Conservation (phyloP, 2,888 invertebrate species). For the Mactromeris polynyma region DNA sequence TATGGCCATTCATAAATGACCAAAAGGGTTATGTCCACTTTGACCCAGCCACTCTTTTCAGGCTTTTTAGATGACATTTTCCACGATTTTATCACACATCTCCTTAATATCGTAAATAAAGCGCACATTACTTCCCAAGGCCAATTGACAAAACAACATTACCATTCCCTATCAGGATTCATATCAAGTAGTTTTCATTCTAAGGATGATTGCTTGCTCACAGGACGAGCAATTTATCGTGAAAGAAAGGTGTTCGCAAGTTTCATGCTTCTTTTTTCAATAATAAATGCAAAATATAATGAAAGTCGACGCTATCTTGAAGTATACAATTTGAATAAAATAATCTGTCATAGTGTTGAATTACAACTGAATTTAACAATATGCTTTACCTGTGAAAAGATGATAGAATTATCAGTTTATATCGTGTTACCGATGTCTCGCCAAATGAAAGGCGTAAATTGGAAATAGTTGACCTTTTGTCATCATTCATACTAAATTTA, state of each 20-base stretch:
- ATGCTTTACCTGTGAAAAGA: background rate
- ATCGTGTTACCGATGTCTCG: background rate
- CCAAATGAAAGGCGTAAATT: background rate
- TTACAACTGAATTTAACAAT: background rate
- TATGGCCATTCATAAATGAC: constrained; percentile 29
- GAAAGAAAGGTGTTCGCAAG: background rate
- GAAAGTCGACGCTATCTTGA: background rate
- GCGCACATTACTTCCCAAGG: constrained; percentile 18
- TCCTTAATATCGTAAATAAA: constrained; percentile 54
- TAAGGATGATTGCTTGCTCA: background rate
- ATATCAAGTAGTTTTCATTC: background rate
- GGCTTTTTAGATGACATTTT: constrained; percentile 9
- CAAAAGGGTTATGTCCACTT: constrained; percentile 44
- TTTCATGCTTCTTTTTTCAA: background rate
- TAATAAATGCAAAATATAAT: background rate
- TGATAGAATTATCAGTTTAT: background rate
- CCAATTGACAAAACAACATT: background rate
- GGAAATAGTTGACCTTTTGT: background rate
- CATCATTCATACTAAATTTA: background rate
- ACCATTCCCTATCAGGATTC: background rate
- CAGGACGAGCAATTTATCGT: background rate
- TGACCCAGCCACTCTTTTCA: constrained; percentile 31
- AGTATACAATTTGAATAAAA: background rate
- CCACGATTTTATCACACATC: constrained; percentile 34
- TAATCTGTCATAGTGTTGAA: background rate